phyloP scores from a whole-genome alignment of 1,140 invertebrate species.

The Leptinotarsa lineolata region DNA sequence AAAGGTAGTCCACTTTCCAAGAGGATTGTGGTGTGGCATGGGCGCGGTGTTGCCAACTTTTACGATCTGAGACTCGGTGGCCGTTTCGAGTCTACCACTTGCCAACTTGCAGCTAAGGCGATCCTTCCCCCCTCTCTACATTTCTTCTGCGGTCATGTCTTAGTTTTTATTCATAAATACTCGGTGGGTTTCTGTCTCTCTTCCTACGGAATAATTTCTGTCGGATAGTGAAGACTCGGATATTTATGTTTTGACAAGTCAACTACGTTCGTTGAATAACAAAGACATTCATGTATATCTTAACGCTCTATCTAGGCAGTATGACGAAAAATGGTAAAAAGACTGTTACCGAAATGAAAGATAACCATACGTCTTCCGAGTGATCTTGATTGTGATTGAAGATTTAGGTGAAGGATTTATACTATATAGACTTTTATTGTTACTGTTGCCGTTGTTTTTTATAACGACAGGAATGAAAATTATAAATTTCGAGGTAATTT shows the following conservation, averaged over 20 bases:
- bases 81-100: slow-evolving; percentile 2
- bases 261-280: slow-evolving; percentile 22
- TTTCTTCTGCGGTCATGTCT: slow-evolving; percentile 11
- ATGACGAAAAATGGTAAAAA: slow-evolving; percentile 25
- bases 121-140: neutral
- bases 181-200: neutral
- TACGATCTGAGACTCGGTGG: neutral
- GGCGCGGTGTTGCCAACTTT: slow-evolving; percentile 30
- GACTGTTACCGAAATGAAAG: neutral
- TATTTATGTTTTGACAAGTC: slow-evolving; percentile 27
- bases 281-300: slow-evolving; percentile 25
- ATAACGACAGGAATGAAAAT: neutral
- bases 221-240: slow-evolving; percentile 1
- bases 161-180: slow-evolving; percentile 19
- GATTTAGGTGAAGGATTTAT: neutral
- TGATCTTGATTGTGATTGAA: slow-evolving; percentile 9
- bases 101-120: slow-evolving; percentile 5
- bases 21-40: slow-evolving; percentile 21
- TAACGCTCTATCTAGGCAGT: slow-evolving; percentile 22
- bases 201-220: slow-evolving; percentile 3
- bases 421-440: neutral
- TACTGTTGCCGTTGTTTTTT: neutral
- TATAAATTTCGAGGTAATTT: neutral
- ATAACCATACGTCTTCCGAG: slow-evolving; percentile 1
- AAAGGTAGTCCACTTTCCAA: slow-evolving; percentile 29